Conservation (phyloP, 1,140 invertebrate genomes). For the Rhagoletis pomonella region DNA sequence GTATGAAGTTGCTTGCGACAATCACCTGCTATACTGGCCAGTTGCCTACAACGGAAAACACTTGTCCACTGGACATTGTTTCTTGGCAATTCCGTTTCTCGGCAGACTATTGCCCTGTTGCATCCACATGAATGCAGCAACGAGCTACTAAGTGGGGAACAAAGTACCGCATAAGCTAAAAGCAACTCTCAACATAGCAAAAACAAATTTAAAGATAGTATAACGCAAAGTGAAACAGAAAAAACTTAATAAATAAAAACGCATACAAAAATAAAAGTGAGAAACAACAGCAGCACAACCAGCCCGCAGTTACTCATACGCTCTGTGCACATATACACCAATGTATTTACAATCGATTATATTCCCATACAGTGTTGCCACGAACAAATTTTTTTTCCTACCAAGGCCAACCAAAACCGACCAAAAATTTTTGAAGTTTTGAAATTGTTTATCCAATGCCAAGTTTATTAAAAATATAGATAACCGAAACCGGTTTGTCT, state of each 20-base stretch:
- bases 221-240: neutral
- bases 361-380: neutral
- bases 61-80: conserved; percentile 51
- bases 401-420: no score
- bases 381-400: no score
- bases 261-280: conserved; percentile 27
- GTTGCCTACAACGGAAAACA: conserved; percentile 48
- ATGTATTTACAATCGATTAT: neutral
- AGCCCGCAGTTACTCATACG: conserved; percentile 44
- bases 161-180: neutral
- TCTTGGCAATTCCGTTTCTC: conserved; percentile 33
- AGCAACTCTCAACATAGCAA: neutral
- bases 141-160: neutral
- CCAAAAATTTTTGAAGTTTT: no score
- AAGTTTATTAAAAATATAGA: no score
- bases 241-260: neutral
- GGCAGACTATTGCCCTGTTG: conserved; percentile 44
- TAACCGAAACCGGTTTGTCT: no score
- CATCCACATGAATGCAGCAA: conserved; percentile 22
- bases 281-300: conserved; percentile 32
- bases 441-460: no score
- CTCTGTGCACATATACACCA: neutral
- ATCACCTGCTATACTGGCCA: conserved; percentile 50
- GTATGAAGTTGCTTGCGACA: neutral
- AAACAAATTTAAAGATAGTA: neutral